These are phyloP conservation scores for Phengaris alcon DNA, from an alignment of 2,888 invertebrate genomes.

Conservation along the genomic window DNA sequence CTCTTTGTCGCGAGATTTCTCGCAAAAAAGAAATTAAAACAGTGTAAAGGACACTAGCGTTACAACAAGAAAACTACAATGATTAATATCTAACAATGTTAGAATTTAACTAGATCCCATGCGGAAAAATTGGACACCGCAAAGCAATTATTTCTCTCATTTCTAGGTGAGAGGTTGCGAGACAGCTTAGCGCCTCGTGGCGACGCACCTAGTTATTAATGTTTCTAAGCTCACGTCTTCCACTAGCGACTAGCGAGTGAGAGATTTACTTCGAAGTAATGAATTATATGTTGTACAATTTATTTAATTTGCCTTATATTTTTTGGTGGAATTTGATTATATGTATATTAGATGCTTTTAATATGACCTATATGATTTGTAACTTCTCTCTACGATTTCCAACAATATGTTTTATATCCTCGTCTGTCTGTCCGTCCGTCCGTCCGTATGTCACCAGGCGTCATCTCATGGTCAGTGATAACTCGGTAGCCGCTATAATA, in stretches of 20 bases:
- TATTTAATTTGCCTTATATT: too few species aligned
- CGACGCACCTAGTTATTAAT: not conserved
- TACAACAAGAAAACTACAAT: not conserved
- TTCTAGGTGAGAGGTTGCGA: not conserved
- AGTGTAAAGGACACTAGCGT: not conserved
- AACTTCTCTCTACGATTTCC: too few species aligned
- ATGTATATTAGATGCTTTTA: too few species aligned
- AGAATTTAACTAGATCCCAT: not conserved
- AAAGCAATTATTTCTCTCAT: constrained; percentile 18
- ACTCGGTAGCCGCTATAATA: too few species aligned
- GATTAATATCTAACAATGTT: constrained; percentile 3
- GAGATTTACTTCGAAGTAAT: not conserved
- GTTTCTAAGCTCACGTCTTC: not conserved
- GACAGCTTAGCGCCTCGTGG: not conserved
- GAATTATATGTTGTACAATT: not conserved
- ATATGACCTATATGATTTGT: too few species aligned
- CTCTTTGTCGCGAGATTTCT: not conserved
- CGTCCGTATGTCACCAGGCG: too few species aligned
- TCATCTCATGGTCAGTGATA: too few species aligned
- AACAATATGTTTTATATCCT: too few species aligned
- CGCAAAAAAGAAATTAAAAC: not conserved
- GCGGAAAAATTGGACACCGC: not conserved
- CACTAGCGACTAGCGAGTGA: not conserved
- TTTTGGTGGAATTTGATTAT: too few species aligned
- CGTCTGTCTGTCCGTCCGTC: too few species aligned